Percentiles rank a stretch among this genome's conserved stretches.
These are phyloP conservation scores for Brienomyrus brachyistius DNA, from an alignment of 2,113 vertebrate species.

Conservation along the genomic window DNA sequence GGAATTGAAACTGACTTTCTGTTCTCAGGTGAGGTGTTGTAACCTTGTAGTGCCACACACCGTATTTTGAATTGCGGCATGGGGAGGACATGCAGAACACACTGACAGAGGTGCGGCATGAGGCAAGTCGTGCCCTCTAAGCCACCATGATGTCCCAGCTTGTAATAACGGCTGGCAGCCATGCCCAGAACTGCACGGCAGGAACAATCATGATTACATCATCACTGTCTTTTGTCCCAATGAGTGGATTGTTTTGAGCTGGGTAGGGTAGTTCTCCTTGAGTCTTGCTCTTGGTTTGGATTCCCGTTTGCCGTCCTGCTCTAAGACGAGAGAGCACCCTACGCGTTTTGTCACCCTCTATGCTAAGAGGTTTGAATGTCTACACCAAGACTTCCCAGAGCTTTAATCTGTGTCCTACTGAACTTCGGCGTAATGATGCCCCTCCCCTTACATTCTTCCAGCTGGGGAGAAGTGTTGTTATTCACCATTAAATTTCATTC, in stretches of 20 bases:
- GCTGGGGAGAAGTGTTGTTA: background rate
- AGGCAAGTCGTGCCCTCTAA: background rate
- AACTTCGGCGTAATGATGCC: background rate
- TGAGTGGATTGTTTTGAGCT: background rate
- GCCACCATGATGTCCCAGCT: background rate
- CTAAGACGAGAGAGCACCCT: background rate
- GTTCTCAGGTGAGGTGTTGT: background rate
- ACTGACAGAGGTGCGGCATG: too few relatives aligned
- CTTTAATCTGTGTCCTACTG: background rate
- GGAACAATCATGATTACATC: background rate
- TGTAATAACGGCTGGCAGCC: background rate
- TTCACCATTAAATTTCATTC: background rate
- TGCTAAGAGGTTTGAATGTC: background rate
- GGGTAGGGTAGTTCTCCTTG: background rate
- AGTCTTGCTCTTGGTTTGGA: background rate
- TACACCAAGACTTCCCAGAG: background rate
- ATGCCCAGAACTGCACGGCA: background rate
- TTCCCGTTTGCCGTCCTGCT: background rate
- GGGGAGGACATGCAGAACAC: too few relatives aligned
- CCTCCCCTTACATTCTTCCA: background rate
- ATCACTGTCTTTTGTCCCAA: background rate
- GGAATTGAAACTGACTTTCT: background rate
- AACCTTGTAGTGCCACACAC: too few relatives aligned
- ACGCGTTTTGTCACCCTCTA: background rate
- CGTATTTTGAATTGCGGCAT: background rate